Base-by-base conservation (phyloP, 2,113 vertebrate species). In the Aix galericulata region DNA sequence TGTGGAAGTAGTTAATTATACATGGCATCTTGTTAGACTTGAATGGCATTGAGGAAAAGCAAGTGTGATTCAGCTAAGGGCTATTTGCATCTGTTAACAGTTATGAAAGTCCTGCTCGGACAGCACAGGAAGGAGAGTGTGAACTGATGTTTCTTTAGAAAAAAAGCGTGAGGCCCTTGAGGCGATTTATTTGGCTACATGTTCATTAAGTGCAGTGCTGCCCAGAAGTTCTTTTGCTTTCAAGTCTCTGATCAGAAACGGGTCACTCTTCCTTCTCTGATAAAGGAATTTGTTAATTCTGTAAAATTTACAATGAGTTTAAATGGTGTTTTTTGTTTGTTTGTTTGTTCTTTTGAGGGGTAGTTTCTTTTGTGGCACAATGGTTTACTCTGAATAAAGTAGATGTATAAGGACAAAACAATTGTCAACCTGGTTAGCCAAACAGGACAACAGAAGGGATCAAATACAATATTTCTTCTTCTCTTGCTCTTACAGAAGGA, bases 51-150 rank as follows among this genome's bases (percentile, higher is more conserved):
- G 83, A 94, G 91, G 44, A 91, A 84, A 89, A 92, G 40, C 36
- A 79, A 93, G 58, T 76, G 83, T 86, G 83, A 94, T 92, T 76
- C 77, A 69, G 91, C 91, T 95, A 21, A 64, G 46, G 86, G 93
- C 71, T 79, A 5, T 73, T 60, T 89, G 69, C 40, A 44, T 36
- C 44, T 63, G 53, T 91, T 82, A 96, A 62, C 62, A 73, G 53
- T 62, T 84, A 76, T 0, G 0, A 86, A 92, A 92, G n/a, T 13
- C 40, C 36, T 58, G 31, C 4, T n/a, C 85, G 71, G 86, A 94
- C 86, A 92, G 53, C 27, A 21, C 26, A 83, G 50, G 62, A 58
- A 38, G 34, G 27, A 60, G 6, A 66, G 46, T 80, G 69, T n/a
- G n/a, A 94, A 95, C 77, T 79, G 26, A 34, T 0, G 0, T 75